These are phyloP conservation scores for Microctonus hyperodae DNA, from an alignment of 2,888 invertebrate genomes.

Conservation along the genomic window DNA sequence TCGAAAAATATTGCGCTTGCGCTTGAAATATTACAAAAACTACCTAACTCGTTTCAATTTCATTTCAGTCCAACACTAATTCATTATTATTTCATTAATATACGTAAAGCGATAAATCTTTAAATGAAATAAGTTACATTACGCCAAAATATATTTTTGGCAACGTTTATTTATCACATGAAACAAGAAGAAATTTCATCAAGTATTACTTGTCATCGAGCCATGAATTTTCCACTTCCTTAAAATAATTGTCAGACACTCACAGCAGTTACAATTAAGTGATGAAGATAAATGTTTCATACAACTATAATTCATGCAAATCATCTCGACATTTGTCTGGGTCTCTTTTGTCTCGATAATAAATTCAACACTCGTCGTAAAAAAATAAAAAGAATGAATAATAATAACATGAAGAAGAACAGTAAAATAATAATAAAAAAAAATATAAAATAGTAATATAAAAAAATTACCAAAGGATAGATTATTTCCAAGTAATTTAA, in stretches of 20 bases:
- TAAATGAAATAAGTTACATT: not conserved
- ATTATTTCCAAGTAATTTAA: no score
- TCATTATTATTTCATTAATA: not conserved
- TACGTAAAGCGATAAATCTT: not conserved
- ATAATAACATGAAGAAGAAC: no score
- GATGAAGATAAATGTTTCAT: conserved; percentile 30
- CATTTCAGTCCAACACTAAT: not conserved
- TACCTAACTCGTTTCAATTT: conserved; percentile 1
- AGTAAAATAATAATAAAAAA: no score
- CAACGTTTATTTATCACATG: not conserved
- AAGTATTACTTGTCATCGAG: conserved; percentile 34
- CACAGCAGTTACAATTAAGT: conserved; percentile 34
- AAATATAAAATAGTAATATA: no score
- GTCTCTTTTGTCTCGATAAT: no score
- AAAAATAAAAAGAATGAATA: no score
- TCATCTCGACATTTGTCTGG: not conserved
- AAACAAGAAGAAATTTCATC: conserved; percentile 18
- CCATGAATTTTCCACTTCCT: conserved; percentile 36
- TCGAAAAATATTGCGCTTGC: not conserved
- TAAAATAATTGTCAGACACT: conserved; percentile 33
- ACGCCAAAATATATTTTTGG: not conserved
- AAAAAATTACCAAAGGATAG: no score
- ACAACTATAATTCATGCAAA: not conserved
- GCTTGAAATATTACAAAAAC: not conserved
- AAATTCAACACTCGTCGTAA: no score